A percentile compares a stretch with the other conserved stretches of the same genome.
Evolutionary conservation across 2,113 vertebrate genomes (phyloP).

Genomic region (Caloenas nicobarica): DNA sequence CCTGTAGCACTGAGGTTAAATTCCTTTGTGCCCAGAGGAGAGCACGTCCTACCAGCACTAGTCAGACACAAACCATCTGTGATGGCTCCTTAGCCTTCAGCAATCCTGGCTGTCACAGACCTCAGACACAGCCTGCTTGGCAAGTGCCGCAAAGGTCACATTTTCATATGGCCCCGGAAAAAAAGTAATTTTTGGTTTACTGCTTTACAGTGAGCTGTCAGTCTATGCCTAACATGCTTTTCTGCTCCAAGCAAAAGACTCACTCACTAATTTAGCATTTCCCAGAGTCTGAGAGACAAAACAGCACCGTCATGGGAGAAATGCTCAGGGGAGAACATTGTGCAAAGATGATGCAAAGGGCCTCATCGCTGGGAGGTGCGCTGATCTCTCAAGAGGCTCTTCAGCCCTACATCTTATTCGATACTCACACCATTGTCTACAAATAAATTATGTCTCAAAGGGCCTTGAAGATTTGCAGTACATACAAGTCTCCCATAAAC

Average conservation of each 20-base stretch:
- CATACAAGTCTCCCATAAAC: neutral
- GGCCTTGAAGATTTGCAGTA: neutral
- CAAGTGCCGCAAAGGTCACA: accelerated
- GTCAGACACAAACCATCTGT: neutral
- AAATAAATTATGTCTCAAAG: neutral
- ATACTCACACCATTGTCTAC: neutral
- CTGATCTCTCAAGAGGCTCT: neutral
- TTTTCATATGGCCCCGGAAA: neutral
- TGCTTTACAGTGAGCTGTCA: neutral
- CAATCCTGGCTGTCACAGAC: neutral
- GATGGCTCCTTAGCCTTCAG: neutral
- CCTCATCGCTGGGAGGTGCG: neutral
- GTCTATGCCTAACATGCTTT: neutral
- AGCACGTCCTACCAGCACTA: neutral
- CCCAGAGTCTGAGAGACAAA: neutral
- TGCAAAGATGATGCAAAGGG: neutral
- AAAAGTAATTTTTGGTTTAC: neutral
- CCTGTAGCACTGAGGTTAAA: neutral
- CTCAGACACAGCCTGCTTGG: neutral
- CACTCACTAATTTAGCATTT: neutral
- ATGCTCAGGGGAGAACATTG: neutral
- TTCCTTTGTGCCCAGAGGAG: neutral
- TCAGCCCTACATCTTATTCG: neutral
- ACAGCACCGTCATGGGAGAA: neutral
- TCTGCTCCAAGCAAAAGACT: neutral